Evolutionary conservation across 2,113 vertebrate genomes (phyloP), one percentile per base, ranked within the genome.

Genomic region (Plestiodon gilberti): DNA sequence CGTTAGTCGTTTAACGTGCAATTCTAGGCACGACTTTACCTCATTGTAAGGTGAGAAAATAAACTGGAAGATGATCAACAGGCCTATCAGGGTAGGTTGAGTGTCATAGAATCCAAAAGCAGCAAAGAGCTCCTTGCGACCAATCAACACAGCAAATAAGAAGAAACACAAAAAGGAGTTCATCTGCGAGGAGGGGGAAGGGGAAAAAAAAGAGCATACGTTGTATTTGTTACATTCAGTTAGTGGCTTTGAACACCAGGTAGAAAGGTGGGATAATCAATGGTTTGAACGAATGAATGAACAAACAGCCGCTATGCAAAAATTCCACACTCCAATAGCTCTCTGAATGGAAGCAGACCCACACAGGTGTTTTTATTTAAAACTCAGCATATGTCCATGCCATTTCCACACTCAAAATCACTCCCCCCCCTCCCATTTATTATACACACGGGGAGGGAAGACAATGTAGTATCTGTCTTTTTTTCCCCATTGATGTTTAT

Each of bases 31-130:
- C 86, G 70, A 89, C 87, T 11, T 96, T 96, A 99, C 99, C 98
- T 99, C 99, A 88, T 99, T 99, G 95, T 99, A 99, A 23, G 99
- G 99, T 70, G 99, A 99, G 95, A 99, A 99, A 95, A 99, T 99
- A 95, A 99, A 99, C 96, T 99, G 99, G 96, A 99, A 99, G 95
- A 99, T 99, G 96, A 99, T 99, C 97, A 99, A 97, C 89, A 99
- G 95, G 92, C 99, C 99, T 93, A 99, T 99, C 83, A 99, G 95
- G 82, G 98, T 99, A 35, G 99, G 99, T 61, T 99, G 99, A 91
- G 94, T 98, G 90, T 98, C 96, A 93, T 96, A 95, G 93, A 99
- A 99, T 91, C 98, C 99, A 94, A 99, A 99, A 2, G 99, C 99
- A 90, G 97, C 94, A 95, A 99, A 99, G 87, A 99, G 98, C 90